phyloP scores from a whole-genome alignment of 2,113 vertebrate genomes.

The Vulpes lagopus region DNA sequence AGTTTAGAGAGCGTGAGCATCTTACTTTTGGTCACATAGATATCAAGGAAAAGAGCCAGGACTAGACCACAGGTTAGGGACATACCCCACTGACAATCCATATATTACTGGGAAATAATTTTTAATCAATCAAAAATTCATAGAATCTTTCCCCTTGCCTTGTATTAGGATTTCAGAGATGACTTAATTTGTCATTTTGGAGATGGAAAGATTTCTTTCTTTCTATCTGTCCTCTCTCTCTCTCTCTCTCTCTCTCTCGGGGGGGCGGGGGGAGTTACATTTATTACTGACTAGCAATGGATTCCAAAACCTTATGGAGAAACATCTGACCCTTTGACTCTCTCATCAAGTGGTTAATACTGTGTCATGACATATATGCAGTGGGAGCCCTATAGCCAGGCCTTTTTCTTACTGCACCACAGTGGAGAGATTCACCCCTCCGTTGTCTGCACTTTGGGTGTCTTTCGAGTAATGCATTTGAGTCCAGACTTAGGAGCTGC shows the following conservation, averaged over 20 bases:
- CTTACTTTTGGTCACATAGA: not conserved
- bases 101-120: not conserved
- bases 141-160: not conserved
- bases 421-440: not conserved
- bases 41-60: not conserved
- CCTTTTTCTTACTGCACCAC: not conserved
- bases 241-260: not conserved
- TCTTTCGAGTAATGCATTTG: not conserved
- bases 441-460: not conserved
- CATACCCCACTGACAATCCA: not conserved
- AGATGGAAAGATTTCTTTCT: not conserved
- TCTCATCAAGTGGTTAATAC: not conserved
- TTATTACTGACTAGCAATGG: not conserved
- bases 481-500: not conserved
- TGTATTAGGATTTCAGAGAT: not conserved
- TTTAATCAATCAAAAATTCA: not conserved
- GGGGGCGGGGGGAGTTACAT: not conserved
- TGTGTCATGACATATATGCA: rapidly evolving
- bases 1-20: not conserved
- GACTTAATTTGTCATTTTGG: not conserved
- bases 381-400: rapidly evolving
- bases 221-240: not conserved
- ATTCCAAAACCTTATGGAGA: not conserved
- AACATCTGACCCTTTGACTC: not conserved
- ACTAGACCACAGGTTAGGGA: not conserved